Conservation (phyloP, 2,797 vertebrate genomes). For the Alfaro cultratus region DNA sequence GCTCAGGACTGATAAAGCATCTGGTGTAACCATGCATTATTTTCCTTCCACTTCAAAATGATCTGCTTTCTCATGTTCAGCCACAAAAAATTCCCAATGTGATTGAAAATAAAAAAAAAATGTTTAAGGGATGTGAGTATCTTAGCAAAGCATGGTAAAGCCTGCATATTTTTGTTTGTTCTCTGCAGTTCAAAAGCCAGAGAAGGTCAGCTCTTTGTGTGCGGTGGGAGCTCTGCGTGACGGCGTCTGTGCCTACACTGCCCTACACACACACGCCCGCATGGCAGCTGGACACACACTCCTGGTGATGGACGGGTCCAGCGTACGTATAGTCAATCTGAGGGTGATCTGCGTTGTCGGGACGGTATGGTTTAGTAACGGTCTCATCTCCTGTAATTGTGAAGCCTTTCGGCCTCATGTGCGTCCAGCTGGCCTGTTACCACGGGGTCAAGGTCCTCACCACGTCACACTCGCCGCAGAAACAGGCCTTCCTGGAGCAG, state of each 20-base stretch:
- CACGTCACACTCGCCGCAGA: constrained; percentile 84
- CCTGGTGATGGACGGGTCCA: constrained; percentile 91
- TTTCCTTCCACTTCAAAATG: not conserved
- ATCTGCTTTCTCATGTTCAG: not conserved
- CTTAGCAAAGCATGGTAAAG: not conserved
- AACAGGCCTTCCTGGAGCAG: constrained; percentile 89
- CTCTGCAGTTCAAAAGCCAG: constrained; percentile 87
- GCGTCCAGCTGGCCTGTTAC: constrained; percentile 91
- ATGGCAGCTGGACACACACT: constrained; percentile 87
- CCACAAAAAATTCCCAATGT: not conserved
- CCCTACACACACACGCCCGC: constrained; percentile 89
- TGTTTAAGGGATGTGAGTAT: not conserved
- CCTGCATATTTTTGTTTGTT: not conserved
- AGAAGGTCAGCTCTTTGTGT: constrained; percentile 87
- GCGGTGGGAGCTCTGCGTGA: constrained; percentile 86
- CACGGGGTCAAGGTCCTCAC: constrained; percentile 91
- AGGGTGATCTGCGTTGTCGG: not conserved
- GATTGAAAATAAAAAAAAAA: not conserved
- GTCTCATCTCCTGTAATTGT: not conserved
- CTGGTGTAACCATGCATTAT: no score
- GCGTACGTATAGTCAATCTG: constrained; percentile 80
- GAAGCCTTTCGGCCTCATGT: constrained; percentile 89
- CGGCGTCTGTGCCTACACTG: constrained; percentile 88
- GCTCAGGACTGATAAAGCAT: no score
- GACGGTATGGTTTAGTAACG: not conserved